These are phyloP conservation scores for Regulus satrapa DNA, from an alignment of 2,113 vertebrate genomes.

Conservation along the genomic window DNA sequence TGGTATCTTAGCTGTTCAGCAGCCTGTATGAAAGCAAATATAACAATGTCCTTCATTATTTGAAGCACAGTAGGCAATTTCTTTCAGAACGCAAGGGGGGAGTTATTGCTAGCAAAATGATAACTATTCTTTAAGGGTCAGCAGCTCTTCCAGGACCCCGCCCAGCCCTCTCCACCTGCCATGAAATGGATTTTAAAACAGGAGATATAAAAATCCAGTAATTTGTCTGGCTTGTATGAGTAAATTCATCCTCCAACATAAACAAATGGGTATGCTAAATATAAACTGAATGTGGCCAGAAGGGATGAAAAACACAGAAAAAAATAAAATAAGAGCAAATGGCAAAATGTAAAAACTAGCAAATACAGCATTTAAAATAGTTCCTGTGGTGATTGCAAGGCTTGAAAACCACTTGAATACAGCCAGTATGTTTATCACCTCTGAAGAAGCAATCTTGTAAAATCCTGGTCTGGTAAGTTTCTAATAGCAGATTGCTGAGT, in stretches of 20 bases:
- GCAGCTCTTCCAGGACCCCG: background rate
- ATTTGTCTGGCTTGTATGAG: background rate
- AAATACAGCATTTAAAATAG: background rate
- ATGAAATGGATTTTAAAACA: background rate
- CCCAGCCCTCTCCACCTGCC: background rate
- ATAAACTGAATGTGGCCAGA: background rate
- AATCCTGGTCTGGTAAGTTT: background rate
- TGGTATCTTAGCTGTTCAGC: background rate
- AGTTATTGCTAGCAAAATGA: background rate
- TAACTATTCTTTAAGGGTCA: background rate
- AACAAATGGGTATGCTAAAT: background rate
- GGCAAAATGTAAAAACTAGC: background rate
- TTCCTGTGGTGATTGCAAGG: background rate
- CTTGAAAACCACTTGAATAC: slow-evolving; percentile 1
- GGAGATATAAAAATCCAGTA: background rate
- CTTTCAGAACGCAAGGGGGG: background rate
- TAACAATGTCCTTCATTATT: background rate
- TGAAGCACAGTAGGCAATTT: background rate
- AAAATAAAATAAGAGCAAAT: background rate
- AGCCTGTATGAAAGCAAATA: slow-evolving; percentile 4
- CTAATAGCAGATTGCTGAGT: background rate
- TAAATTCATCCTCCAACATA: background rate
- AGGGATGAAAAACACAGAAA: background rate
- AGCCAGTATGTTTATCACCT: background rate
- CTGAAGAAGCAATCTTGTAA: background rate